A percentile compares a stretch with the other conserved stretches of the same genome.
Conservation (phyloP, 92 coral and sea anemone genomes). For the Paragorgia papillata region DNA sequence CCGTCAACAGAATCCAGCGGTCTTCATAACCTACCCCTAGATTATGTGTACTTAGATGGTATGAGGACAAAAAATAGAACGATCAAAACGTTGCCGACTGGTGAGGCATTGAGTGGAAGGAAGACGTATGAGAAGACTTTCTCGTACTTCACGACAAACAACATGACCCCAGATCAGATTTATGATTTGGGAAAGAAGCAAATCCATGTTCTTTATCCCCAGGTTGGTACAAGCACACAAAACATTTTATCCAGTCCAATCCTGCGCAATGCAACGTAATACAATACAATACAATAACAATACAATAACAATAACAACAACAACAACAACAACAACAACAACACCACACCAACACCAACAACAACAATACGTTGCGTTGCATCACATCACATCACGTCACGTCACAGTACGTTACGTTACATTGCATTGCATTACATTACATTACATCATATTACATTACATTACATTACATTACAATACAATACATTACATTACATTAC, state of each 20-base stretch:
- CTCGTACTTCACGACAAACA: slow-evolving; percentile 81
- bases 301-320: too few species aligned
- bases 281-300: not conserved
- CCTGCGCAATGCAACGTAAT: not conserved
- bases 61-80: slow-evolving; percentile 61
- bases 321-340: too few species aligned
- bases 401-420: too few species aligned
- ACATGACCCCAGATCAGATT: slow-evolving; percentile 70
- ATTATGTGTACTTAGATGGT: slow-evolving; percentile 75
- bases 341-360: too few species aligned
- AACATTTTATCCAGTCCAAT: not conserved
- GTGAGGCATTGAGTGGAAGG: slow-evolving; percentile 75
- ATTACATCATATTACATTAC: too few species aligned
- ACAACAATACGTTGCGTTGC: too few species aligned
- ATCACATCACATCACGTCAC: too few species aligned
- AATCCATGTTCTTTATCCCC: slow-evolving; percentile 69
- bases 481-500: too few species aligned
- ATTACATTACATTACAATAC: too few species aligned
- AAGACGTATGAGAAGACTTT: slow-evolving; percentile 65
- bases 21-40: slow-evolving; percentile 70
- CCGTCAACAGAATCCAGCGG: slow-evolving; percentile 90
- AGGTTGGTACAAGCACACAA: slow-evolving; percentile 50
- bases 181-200: slow-evolving; percentile 70
- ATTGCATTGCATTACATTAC: too few species aligned
- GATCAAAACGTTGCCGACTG: slow-evolving; percentile 68